These are phyloP conservation scores for Penaeus indicus DNA, from an alignment of 1,140 invertebrate genomes.

Conservation along the genomic window DNA sequence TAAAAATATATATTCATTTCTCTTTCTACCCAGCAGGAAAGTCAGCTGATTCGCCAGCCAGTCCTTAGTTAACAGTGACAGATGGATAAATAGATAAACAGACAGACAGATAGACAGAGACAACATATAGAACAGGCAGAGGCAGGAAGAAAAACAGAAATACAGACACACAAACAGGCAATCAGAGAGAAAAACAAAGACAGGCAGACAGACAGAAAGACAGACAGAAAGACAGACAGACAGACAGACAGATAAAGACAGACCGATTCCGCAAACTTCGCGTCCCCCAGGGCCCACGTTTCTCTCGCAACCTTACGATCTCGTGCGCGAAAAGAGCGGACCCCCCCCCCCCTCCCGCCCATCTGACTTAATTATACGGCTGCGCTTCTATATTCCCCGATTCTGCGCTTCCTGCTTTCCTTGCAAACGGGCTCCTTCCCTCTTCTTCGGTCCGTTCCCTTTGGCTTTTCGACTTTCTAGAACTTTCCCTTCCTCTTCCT, in stretches of 20 bases:
- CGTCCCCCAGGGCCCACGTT: neutral
- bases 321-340: neutral
- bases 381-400: too few relatives aligned
- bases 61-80: too few relatives aligned
- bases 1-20: too few relatives aligned
- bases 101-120: neutral
- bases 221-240: neutral
- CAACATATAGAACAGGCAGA: neutral
- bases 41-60: neutral
- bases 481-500: neutral
- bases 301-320: neutral
- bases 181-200: neutral
- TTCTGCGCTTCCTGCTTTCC: too few relatives aligned
- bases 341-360: too few relatives aligned
- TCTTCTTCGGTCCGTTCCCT: neutral
- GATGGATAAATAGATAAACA: neutral
- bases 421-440: too few relatives aligned
- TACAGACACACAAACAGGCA: slow-evolving; percentile 4
- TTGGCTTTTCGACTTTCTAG: neutral
- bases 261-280: neutral
- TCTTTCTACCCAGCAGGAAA: neutral
- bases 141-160: neutral
- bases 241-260: neutral
- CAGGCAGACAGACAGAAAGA: neutral
- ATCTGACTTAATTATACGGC: too few relatives aligned